Evolutionary conservation across 2,113 vertebrate species (phyloP).

Genomic region (Gnathonemus echidnorhynchus): DNA sequence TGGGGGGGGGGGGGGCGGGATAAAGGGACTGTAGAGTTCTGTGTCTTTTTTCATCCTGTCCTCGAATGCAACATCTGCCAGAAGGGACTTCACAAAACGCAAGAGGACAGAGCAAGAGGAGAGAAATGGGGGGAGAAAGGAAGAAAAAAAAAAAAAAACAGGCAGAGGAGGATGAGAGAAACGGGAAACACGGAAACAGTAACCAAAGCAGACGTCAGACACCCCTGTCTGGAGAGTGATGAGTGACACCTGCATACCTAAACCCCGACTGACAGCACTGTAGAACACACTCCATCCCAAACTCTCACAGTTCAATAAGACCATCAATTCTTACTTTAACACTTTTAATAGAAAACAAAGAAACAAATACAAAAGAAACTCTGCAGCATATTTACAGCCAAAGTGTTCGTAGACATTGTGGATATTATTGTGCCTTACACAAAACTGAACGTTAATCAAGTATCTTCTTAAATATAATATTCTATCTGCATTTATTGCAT

Average conservation of each 20-base stretch:
- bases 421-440: constrained; percentile 30
- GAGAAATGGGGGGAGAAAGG: constrained; percentile 11
- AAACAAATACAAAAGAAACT: constrained; percentile 53
- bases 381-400: constrained; percentile 54
- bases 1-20: constrained; percentile 39
- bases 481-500: constrained; percentile 27
- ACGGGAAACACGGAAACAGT: too few relatives aligned
- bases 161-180: neutral
- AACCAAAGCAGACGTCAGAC: neutral
- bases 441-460: constrained; percentile 34
- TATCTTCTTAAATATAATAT: constrained; percentile 19
- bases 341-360: constrained; percentile 63
- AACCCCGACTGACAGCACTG: neutral
- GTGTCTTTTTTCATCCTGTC: constrained; percentile 41
- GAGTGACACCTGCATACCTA: neutral
- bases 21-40: constrained; percentile 56
- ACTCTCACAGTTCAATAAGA: neutral
- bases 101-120: neutral
- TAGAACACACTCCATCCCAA: neutral
- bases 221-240: neutral
- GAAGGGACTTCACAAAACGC: constrained; percentile 13
- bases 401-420: constrained; percentile 26
- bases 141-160: neutral
- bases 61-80: constrained; percentile 61
- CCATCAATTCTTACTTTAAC: neutral